These are phyloP conservation scores for Brachyalestes nurse DNA, from an alignment of 2,797 vertebrate genomes.

Conservation along the genomic window DNA sequence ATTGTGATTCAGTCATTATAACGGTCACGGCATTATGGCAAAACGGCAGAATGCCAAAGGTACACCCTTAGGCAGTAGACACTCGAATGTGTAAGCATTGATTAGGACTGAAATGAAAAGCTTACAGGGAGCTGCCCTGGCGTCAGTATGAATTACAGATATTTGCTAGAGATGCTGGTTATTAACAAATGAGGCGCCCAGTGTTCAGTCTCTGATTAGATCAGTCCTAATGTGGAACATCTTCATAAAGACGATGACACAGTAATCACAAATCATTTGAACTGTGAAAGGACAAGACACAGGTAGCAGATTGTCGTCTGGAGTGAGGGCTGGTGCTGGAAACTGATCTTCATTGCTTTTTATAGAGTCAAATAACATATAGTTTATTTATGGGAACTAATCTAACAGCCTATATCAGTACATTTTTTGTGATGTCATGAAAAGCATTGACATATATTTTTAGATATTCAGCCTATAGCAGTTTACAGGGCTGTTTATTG, in stretches of 20 bases:
- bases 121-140: constrained; percentile 44
- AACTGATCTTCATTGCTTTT: too few relatives aligned
- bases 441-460: too few relatives aligned
- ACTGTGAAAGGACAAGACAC: constrained; percentile 9
- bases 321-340: background rate
- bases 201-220: background rate
- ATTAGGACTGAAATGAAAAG: constrained; percentile 20
- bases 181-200: constrained; percentile 20
- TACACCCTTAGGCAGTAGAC: constrained; percentile 23
- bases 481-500: too few relatives aligned
- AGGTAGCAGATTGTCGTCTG: background rate
- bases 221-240: constrained; percentile 5
- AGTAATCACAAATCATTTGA: background rate
- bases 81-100: constrained; percentile 27
- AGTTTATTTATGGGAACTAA: too few relatives aligned
- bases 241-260: constrained; percentile 3
- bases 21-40: background rate
- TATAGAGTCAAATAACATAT: too few relatives aligned
- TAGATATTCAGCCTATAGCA: too few relatives aligned
- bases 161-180: constrained; percentile 35
- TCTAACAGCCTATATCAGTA: too few relatives aligned
- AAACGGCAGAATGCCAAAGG: constrained; percentile 8
- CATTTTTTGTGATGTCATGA: too few relatives aligned
- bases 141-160: constrained; percentile 36
- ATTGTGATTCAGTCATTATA: background rate